Evolutionary conservation across 2,797 vertebrate species (phyloP), one percentile per base, ranked within the genome.

Genomic region (Holocentrus rufus): DNA sequence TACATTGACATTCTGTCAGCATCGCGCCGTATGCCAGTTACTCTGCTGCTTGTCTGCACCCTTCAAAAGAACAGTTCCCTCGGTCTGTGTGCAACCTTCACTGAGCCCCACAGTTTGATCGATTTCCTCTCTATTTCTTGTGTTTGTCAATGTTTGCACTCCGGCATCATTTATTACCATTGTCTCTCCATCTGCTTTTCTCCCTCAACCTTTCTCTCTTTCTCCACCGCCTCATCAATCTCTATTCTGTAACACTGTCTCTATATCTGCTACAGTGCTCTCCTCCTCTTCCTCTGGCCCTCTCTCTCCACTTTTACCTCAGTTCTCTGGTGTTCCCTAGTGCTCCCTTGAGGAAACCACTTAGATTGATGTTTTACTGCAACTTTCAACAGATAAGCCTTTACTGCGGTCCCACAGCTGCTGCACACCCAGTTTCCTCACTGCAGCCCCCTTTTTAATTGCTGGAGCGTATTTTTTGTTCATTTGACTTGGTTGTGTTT

Each of bases 181-280:
- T 68, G 36, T 39, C 65, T 75, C 63, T 73, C 68, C 50, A 61
- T 76, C 79, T 69, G 63, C 47, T 65, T 55, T 63, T 52, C 55
- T 67, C 73, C 59, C 58, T 59, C 52, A 36, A 27, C 50, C 63
- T 39, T 50, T 49, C 58, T 61, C 39, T 60, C 52, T 66, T 53
- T 63, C 68, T 55, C 72, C 49, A 70, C 23, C 4, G 1, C 67
- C 77, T 83, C 88, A 86, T 87, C 81, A 85, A 85, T 88, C 85
- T 87, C 81, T 69, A 86, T 87, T 84, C 67, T 69, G 67, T 71
- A 34, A 67, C 49, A 55, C 64, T 72, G 71, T 82, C 77, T 84
- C 74, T 69, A 71, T 79, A 81, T 79, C 81, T 69, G 62, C 66
- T 59, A 31, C 65, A 49, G 72, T 62, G 64, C 71, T 74, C 61